These are phyloP conservation scores for Vesta saturnalis DNA, from an alignment of 2,888 invertebrate species.

Conservation along the genomic window DNA sequence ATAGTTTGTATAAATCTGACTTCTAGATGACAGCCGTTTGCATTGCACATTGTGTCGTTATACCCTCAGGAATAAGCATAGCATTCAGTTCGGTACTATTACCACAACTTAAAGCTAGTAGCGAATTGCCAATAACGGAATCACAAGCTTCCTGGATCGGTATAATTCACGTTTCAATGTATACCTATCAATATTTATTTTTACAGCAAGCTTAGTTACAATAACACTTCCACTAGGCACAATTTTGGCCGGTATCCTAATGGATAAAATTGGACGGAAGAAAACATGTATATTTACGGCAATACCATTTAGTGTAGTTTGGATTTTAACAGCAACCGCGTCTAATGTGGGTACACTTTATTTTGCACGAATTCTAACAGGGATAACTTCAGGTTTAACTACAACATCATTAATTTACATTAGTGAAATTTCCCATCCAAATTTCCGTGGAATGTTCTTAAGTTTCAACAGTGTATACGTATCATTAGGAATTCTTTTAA, in stretches of 20 bases:
- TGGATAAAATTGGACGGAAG: conserved; percentile 68
- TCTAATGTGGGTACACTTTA: conserved; percentile 62
- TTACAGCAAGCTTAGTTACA: conserved; percentile 67
- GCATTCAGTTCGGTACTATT: conserved; percentile 67
- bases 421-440: conserved; percentile 67
- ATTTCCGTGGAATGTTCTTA: conserved; percentile 65
- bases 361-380: conserved; percentile 64
- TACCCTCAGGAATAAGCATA: conserved; percentile 69
- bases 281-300: conserved; percentile 61
- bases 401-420: conserved; percentile 67
- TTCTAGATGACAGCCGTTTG: conserved; percentile 62
- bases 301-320: conserved; percentile 63
- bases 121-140: conserved; percentile 59
- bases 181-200: background rate
- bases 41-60: conserved; percentile 63
- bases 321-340: conserved; percentile 63
- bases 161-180: conserved; percentile 44
- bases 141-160: conserved; percentile 69
- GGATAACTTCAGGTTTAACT: conserved; percentile 65
- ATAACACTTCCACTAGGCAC: conserved; percentile 67
- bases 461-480: conserved; percentile 69
- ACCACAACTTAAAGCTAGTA: conserved; percentile 62
- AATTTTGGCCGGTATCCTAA: conserved; percentile 64
- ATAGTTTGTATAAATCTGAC: too few relatives aligned
- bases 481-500: conserved; percentile 67